phyloP scores from a whole-genome alignment of 2,888 invertebrate genomes.

The Parthenolecanium corni region DNA sequence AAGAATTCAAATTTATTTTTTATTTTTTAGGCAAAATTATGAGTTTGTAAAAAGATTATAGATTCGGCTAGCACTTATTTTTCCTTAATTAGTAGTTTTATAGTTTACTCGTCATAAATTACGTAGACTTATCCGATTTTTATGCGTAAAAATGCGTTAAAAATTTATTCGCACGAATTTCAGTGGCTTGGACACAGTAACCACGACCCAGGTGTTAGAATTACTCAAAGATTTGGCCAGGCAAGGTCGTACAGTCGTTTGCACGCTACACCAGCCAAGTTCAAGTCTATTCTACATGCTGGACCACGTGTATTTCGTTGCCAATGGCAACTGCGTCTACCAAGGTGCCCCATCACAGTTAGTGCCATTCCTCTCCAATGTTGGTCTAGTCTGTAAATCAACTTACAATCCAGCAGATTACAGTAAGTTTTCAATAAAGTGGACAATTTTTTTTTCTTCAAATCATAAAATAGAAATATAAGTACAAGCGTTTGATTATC shows the following conservation, averaged over 20 bases:
- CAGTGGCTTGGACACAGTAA: constrained; percentile 57
- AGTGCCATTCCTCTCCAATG: constrained; percentile 54
- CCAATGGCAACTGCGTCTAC: constrained; percentile 52
- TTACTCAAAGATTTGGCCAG: constrained; percentile 56
- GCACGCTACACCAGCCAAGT: constrained; percentile 70
- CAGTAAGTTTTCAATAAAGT: constrained; percentile 35
- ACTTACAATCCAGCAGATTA: constrained; percentile 73
- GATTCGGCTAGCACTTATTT: too few species aligned
- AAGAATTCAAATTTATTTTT: too few species aligned
- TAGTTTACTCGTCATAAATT: too few species aligned
- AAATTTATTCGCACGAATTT: background rate
- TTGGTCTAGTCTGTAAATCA: constrained; percentile 56
- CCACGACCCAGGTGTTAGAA: constrained; percentile 58
- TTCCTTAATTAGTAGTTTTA: too few species aligned
- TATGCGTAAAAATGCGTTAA: background rate
- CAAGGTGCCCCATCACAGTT: constrained; percentile 57
- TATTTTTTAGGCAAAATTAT: too few species aligned
- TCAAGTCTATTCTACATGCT: constrained; percentile 64
- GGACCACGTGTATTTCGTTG: constrained; percentile 56
- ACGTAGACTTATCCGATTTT: too few species aligned
- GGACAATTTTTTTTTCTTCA: background rate
- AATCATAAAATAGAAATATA: too few species aligned
- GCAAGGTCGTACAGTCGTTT: constrained; percentile 61
- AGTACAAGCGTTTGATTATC: background rate
- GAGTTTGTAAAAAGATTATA: too few species aligned